phyloP scores from a whole-genome alignment of 2,888 invertebrate species.

The Drosophila limbata region DNA sequence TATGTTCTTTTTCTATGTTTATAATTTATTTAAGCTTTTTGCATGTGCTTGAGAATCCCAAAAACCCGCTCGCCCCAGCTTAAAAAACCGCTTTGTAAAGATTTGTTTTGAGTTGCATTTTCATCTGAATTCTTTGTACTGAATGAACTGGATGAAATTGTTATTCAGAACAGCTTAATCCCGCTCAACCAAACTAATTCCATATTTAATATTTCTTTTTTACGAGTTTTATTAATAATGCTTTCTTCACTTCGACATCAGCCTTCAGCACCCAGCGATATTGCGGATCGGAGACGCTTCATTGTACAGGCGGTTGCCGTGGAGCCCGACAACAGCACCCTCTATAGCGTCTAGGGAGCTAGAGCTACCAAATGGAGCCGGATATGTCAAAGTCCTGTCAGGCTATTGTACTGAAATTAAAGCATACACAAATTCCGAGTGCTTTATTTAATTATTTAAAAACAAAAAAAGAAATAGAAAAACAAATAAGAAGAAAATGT shows the following conservation, averaged over 20 bases:
- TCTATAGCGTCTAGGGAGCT: constrained; percentile 68
- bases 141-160: not conserved
- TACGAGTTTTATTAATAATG: not conserved
- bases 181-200: constrained; percentile 1
- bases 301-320: constrained; percentile 83
- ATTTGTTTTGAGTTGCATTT: not conserved
- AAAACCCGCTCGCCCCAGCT: not conserved
- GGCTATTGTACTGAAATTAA: constrained; percentile 30
- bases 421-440: constrained; percentile 25
- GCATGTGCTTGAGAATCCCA: constrained; percentile 15
- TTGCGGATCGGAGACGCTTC: constrained; percentile 80
- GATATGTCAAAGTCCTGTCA: not conserved
- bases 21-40: constrained; percentile 8
- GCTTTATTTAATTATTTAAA: constrained; percentile 44
- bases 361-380: not conserved
- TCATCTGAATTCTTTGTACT: not conserved
- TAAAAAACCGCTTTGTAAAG: not conserved
- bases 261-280: constrained; percentile 49
- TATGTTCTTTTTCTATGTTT: constrained; percentile 27
- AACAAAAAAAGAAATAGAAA: not conserved
- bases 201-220: not conserved
- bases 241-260: constrained; percentile 13
- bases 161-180: not conserved
- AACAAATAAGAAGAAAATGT: not conserved
- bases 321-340: constrained; percentile 81